Percentiles rank a stretch among this genome's conserved stretches.
These are phyloP conservation scores for Dendroctonus valens DNA, from an alignment of 1,140 invertebrate species.

Conservation along the genomic window DNA sequence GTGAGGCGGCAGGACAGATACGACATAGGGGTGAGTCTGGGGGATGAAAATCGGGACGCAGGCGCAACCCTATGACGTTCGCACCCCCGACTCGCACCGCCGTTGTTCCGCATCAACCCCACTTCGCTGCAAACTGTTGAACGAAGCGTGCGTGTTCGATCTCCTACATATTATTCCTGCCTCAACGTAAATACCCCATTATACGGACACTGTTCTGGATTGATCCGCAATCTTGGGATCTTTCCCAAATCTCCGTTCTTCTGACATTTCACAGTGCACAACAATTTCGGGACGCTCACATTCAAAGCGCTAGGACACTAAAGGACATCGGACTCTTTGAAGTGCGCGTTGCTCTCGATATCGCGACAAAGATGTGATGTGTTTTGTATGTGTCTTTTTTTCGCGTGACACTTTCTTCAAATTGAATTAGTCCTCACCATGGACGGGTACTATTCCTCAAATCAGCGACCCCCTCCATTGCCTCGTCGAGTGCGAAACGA, in stretches of 20 bases:
- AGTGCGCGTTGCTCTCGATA: conserved; percentile 32
- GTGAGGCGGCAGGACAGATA: conserved; percentile 42
- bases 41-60: conserved; percentile 22
- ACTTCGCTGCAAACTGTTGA: conserved; percentile 47
- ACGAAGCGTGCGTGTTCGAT: conserved; percentile 37
- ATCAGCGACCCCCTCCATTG: conserved; percentile 53
- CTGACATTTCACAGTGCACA: neutral
- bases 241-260: neutral
- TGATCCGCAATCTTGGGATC: neutral
- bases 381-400: conserved; percentile 29
- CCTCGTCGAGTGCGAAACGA: conserved; percentile 57
- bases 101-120: conserved; percentile 45
- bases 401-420: conserved; percentile 17
- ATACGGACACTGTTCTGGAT: neutral
- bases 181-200: conserved; percentile 35
- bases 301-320: conserved; percentile 15
- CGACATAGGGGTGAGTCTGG: conserved; percentile 28
- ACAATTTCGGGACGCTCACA: neutral
- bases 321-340: conserved; percentile 29
- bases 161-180: conserved; percentile 28
- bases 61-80: conserved; percentile 45
- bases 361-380: conserved; percentile 34
- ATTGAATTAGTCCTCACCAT: conserved; percentile 41
- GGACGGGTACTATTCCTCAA: conserved; percentile 54
- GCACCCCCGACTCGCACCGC: conserved; percentile 39